Evolutionary conservation across 1,140 invertebrate species (phyloP).

Genomic region (Halyomorpha halys): DNA sequence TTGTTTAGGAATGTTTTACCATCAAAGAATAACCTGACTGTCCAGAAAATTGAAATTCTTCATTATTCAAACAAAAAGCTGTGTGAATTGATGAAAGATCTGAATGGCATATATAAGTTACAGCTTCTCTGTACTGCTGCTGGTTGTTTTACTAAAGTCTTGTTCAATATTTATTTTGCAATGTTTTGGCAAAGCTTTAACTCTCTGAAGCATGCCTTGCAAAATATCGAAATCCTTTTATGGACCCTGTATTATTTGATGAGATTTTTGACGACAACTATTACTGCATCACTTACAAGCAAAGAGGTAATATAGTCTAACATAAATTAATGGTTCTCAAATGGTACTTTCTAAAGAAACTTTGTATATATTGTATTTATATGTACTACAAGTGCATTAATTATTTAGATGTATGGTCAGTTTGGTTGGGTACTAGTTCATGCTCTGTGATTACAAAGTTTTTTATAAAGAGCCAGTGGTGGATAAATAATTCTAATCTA

Average conservation of each 20-base stretch:
- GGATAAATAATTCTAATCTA: too few species aligned
- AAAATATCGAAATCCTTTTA: conserved; percentile 23
- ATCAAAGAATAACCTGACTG: neutral
- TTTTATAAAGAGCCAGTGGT: too few species aligned
- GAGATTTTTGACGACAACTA: conserved; percentile 26
- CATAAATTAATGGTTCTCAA: too few species aligned
- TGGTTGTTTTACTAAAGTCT: conserved; percentile 29
- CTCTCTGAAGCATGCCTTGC: neutral
- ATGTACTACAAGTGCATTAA: too few species aligned
- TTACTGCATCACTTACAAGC: conserved; percentile 23
- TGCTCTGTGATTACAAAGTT: too few species aligned
- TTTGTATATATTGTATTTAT: too few species aligned
- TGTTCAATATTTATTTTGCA: conserved; percentile 31
- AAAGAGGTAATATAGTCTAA: conserved; percentile 24
- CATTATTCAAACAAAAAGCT: conserved; percentile 28
- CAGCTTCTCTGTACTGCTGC: conserved; percentile 27
- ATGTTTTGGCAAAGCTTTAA: conserved; percentile 30
- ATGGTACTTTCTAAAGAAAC: too few species aligned
- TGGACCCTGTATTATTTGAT: conserved; percentile 28
- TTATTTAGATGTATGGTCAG: too few species aligned
- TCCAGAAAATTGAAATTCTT: conserved; percentile 14
- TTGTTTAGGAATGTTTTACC: too few species aligned
- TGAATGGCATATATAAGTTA: conserved; percentile 30
- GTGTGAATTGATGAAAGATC: conserved; percentile 24
- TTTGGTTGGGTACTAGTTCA: too few species aligned